Conservation (phyloP, 2,888 invertebrate genomes). For the Hyalella azteca region DNA sequence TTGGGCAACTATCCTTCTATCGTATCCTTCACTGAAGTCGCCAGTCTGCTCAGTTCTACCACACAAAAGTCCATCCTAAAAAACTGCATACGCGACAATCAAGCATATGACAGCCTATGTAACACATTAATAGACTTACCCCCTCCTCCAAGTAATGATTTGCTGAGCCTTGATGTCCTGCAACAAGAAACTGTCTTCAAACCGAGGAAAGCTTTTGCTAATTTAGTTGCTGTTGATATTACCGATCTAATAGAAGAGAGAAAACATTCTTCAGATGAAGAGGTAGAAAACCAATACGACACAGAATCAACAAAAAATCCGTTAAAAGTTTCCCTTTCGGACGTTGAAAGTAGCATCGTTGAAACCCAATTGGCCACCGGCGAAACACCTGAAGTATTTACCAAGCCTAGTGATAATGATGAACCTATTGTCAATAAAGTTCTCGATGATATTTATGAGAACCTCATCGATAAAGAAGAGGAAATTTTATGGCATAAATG, state of each 20-base stretch:
- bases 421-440: background rate
- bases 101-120: constrained; percentile 14
- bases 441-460: background rate
- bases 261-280: background rate
- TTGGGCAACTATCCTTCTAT: constrained; percentile 1
- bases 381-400: too few species aligned
- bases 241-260: background rate
- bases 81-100: background rate
- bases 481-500: background rate
- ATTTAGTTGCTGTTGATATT: constrained; percentile 10
- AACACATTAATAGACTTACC: constrained; percentile 15
- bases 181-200: constrained; percentile 29
- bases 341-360: background rate
- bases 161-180: constrained; percentile 28
- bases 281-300: background rate
- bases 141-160: constrained; percentile 20
- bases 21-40: background rate
- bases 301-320: background rate
- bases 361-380: too few species aligned
- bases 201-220: constrained; percentile 7
- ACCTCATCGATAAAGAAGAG: background rate
- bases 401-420: too few species aligned
- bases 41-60: background rate
- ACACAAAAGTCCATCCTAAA: constrained; percentile 26
- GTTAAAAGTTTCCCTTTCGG: background rate